Conservation (phyloP, 2,113 vertebrate species). For the Capreolus pygargus region DNA sequence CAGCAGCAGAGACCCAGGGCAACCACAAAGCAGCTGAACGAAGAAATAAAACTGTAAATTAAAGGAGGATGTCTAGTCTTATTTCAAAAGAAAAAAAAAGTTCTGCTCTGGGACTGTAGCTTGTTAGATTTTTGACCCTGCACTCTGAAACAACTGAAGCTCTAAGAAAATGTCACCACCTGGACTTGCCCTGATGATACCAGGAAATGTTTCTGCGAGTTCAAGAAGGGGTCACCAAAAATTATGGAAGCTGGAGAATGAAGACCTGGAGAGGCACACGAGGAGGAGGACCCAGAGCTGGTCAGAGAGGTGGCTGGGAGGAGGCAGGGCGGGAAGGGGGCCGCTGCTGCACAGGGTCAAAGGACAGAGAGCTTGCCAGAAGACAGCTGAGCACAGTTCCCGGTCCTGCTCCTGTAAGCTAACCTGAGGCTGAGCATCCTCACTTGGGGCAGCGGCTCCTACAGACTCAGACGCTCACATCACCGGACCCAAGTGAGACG, state of each 20-base stretch:
- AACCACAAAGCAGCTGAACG: rapidly evolving
- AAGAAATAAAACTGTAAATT: not conserved
- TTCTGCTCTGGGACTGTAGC: not conserved
- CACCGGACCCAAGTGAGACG: not conserved
- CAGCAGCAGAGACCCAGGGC: not conserved
- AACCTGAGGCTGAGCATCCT: not conserved
- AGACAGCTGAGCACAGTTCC: not conserved
- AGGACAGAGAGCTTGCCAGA: not conserved
- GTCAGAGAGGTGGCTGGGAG: not conserved
- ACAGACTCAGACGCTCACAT: not conserved
- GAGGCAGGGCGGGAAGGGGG: rapidly evolving
- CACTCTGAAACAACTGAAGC: rapidly evolving
- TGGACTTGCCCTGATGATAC: not conserved
- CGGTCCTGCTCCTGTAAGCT: no score
- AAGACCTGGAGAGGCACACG: no score
- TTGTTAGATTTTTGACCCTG: no score
- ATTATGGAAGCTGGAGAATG: not conserved
- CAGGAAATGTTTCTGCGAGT: no score
- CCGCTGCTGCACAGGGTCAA: rapidly evolving
- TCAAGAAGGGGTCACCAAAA: not conserved
- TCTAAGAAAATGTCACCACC: not conserved
- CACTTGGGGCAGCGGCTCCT: not conserved
- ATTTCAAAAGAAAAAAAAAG: not conserved
- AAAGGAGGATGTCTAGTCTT: not conserved
- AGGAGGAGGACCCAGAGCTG: not conserved